Percentiles rank a stretch among this genome's conserved stretches.
phyloP scores from a whole-genome alignment of 2,113 vertebrate genomes.

The Atlantisia rogersi region DNA sequence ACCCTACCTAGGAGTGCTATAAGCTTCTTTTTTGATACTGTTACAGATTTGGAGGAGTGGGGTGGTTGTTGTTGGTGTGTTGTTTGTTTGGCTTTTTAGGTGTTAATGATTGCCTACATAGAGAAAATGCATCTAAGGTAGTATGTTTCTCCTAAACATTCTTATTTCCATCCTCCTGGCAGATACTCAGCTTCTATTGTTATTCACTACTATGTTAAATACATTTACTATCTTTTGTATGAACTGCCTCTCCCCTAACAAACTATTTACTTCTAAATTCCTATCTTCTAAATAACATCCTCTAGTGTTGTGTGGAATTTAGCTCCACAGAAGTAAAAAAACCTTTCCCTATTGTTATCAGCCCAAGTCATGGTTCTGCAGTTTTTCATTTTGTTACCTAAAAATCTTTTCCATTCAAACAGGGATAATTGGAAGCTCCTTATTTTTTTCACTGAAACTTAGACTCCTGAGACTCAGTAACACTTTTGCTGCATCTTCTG shows the following conservation, averaged over 20 bases:
- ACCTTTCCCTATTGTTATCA: not conserved
- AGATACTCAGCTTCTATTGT: not conserved
- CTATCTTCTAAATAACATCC: not conserved
- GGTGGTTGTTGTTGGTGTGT: not conserved
- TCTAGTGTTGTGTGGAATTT: not conserved
- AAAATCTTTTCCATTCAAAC: not conserved
- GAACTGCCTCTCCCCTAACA: not conserved
- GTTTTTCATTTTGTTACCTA: not conserved
- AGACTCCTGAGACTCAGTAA: not conserved
- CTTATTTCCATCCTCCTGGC: not conserved
- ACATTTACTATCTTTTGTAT: not conserved
- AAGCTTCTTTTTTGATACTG: not conserved
- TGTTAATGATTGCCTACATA: not conserved
- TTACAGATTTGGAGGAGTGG: fast-evolving
- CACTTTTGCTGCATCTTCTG: not conserved
- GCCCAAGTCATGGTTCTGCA: not conserved
- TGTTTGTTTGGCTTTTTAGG: not conserved
- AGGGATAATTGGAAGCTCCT: not conserved
- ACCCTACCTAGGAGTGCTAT: not conserved
- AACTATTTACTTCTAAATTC: not conserved
- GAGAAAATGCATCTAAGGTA: not conserved
- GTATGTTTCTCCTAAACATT: not conserved
- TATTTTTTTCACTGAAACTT: not conserved
- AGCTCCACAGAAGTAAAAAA: not conserved
- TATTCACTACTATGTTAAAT: not conserved